These are phyloP conservation scores for Ostrea denselamellosa DNA, from an alignment of 1,140 invertebrate genomes.

Conservation along the genomic window DNA sequence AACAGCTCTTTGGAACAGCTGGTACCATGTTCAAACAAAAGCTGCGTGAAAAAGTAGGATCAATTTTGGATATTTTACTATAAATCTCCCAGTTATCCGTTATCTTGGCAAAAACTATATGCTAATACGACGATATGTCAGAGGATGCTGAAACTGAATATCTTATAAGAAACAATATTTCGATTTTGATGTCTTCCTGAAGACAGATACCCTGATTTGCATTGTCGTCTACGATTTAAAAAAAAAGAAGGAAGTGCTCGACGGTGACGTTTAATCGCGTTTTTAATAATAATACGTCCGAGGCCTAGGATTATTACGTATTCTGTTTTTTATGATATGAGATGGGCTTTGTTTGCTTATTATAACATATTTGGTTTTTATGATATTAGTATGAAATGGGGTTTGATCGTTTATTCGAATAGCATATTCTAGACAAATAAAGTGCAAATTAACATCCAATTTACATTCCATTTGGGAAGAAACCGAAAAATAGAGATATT, in stretches of 20 bases:
- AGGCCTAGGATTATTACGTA: background rate
- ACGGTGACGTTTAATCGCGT: background rate
- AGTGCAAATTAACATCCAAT: background rate
- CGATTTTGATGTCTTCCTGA: background rate
- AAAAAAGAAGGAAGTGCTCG: background rate
- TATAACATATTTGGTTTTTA: background rate
- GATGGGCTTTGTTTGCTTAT: background rate
- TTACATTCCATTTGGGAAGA: background rate
- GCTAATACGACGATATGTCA: too few species aligned
- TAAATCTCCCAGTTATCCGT: background rate
- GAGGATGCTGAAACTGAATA: too few species aligned
- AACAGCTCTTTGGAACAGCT: conserved; percentile 14
- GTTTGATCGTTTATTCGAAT: background rate
- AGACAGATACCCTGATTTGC: background rate
- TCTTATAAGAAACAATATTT: too few species aligned
- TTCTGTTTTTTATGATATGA: too few species aligned
- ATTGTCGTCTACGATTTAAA: background rate
- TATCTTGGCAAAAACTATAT: too few species aligned
- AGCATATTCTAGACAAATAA: background rate
- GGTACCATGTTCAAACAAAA: background rate
- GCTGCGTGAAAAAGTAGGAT: background rate
- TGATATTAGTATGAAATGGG: background rate
- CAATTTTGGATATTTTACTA: background rate
- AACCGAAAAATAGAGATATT: background rate
- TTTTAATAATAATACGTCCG: background rate